Evolutionary conservation across 2,797 vertebrate species (phyloP).

Genomic region (Enteromius paludinosus): DNA sequence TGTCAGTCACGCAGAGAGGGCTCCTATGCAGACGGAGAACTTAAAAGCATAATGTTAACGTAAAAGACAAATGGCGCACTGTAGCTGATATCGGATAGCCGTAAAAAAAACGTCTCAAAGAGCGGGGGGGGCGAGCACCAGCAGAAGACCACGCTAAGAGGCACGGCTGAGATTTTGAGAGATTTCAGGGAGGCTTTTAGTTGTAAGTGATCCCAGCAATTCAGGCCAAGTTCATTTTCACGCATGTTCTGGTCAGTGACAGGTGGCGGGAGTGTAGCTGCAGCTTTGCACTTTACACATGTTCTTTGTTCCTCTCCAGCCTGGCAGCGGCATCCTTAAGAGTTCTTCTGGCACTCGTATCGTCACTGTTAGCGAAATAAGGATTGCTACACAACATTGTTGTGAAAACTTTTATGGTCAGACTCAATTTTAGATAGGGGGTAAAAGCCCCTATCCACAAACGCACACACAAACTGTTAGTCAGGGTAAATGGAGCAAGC

Average conservation of each 20-base stretch:
- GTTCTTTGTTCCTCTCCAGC: slow-evolving; percentile 21
- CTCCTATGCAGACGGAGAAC: slow-evolving; percentile 34
- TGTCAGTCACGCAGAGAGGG: slow-evolving; percentile 57
- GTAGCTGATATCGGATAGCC: slow-evolving; percentile 54
- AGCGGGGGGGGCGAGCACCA: background rate
- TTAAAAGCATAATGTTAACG: slow-evolving; percentile 51
- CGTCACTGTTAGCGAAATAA: background rate
- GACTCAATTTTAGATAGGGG: background rate
- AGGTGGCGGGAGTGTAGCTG: slow-evolving; percentile 46
- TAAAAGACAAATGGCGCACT: slow-evolving; percentile 48
- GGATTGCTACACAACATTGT: background rate
- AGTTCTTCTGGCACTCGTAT: background rate
- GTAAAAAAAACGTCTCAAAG: slow-evolving; percentile 35
- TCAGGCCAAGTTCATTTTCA: slow-evolving; percentile 55
- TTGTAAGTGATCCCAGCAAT: slow-evolving; percentile 23
- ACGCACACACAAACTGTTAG: slow-evolving; percentile 63
- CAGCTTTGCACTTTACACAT: slow-evolving; percentile 12
- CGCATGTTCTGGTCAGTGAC: slow-evolving; percentile 49
- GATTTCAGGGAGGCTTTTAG: slow-evolving; percentile 55
- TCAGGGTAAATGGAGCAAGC: slow-evolving; percentile 62
- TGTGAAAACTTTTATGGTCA: background rate
- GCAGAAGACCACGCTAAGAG: slow-evolving; percentile 30
- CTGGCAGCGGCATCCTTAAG: background rate
- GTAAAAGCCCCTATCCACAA: slow-evolving; percentile 56
- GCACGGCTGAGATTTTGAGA: slow-evolving; percentile 45